Evolutionary conservation across 2,888 invertebrate genomes (phyloP).

Genomic region (Scrobipalpa atriplicella): DNA sequence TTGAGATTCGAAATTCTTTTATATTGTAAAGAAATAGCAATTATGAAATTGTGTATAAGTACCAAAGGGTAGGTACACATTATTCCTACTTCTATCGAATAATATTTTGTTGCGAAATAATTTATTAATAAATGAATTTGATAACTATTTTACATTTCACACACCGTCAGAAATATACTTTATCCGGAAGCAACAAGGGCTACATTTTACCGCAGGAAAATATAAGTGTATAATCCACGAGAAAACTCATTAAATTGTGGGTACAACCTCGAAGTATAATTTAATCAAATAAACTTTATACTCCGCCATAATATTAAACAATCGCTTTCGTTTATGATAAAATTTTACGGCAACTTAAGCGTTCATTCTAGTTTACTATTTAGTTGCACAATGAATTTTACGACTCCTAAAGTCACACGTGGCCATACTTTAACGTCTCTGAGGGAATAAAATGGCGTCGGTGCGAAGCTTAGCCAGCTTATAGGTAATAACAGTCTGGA

Average conservation of each 20-base stretch:
- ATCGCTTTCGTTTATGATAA: constrained; percentile 5
- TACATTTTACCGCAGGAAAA: too few relatives aligned
- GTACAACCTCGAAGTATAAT: background rate
- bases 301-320: constrained; percentile 21
- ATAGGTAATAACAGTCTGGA: constrained; percentile 14
- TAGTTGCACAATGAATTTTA: constrained; percentile 15
- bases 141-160: too few relatives aligned
- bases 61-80: too few relatives aligned
- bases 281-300: constrained; percentile 7
- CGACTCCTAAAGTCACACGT: background rate
- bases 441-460: constrained; percentile 16
- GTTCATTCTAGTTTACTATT: constrained; percentile 1
- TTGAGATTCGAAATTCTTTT: too few relatives aligned
- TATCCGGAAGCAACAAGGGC: too few relatives aligned
- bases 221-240: too few relatives aligned
- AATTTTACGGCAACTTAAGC: background rate
- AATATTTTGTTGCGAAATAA: too few relatives aligned
- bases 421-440: constrained; percentile 11
- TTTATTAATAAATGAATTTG: too few relatives aligned
- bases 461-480: constrained; percentile 19
- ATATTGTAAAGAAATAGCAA: too few relatives aligned
- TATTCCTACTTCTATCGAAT: too few relatives aligned
- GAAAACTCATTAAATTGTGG: background rate
- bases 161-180: too few relatives aligned
- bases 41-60: too few relatives aligned